These are phyloP conservation scores for Aricia artaxerxes DNA, from an alignment of 2,888 invertebrate genomes.

Conservation along the genomic window DNA sequence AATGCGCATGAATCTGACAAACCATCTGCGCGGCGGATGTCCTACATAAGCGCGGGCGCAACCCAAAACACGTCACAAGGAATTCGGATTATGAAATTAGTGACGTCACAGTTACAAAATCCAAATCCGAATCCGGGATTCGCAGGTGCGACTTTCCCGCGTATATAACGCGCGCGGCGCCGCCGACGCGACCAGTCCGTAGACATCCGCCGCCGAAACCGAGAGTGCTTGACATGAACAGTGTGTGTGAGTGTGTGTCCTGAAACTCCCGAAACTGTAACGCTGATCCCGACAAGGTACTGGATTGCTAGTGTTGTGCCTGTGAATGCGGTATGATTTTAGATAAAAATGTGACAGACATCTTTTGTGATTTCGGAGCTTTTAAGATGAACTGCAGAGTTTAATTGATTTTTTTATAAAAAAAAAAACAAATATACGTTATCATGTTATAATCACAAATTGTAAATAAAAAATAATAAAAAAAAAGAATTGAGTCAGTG, in stretches of 20 bases:
- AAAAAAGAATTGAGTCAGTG: not conserved
- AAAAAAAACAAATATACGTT: too few relatives aligned
- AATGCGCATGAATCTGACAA: not conserved
- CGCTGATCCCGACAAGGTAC: slow-evolving; percentile 60
- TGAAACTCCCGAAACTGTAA: slow-evolving; percentile 74
- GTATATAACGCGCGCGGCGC: slow-evolving; percentile 67
- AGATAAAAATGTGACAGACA: not conserved
- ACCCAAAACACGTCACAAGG: not conserved
- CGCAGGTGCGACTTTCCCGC: slow-evolving; percentile 73
- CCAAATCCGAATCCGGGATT: slow-evolving; percentile 71
- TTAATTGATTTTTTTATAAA: not conserved
- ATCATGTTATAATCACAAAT: too few relatives aligned
- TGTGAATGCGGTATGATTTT: not conserved
- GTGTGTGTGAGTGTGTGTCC: slow-evolving; percentile 68
- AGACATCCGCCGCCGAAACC: slow-evolving; percentile 60
- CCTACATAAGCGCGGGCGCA: not conserved
- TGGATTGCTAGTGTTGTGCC: slow-evolving; percentile 35
- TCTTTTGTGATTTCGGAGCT: not conserved
- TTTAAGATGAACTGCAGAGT: not conserved
- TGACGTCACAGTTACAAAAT: slow-evolving; percentile 69
- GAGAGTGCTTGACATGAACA: slow-evolving; percentile 76
- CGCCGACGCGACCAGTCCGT: slow-evolving; percentile 73
- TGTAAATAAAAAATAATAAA: too few relatives aligned
- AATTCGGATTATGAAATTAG: slow-evolving; percentile 49
- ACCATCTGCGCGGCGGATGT: not conserved